Base-by-base conservation (phyloP, 2,888 invertebrate species). In the Ornithoptera priamus region DNA sequence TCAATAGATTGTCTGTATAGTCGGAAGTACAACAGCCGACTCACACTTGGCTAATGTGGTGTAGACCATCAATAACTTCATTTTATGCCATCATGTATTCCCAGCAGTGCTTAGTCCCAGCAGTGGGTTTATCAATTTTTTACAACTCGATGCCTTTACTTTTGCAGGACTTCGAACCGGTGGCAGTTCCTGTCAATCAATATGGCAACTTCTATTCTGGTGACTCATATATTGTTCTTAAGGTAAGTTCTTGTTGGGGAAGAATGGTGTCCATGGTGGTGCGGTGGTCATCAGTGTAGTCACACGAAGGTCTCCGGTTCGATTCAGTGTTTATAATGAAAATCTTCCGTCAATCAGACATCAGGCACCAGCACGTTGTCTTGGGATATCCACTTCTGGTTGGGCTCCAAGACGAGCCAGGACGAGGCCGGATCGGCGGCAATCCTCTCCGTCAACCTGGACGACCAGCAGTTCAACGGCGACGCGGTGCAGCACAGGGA, bases 331-430 rank as follows among this genome's bases (percentile, higher is more conserved):
- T 30, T 30, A 30, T 10, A 50, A 15, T 50, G 1, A 17, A 50
- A 17, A 5, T 2, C 50, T 4, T 46, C 46, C 46, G 2, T 15
- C 18, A 15, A 22, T 39, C 77, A 90, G 90, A 89, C 90, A 0
- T 78, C 80, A 1, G 90, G 90, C 0, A 75, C 76, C 0, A 75
- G 79, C 5, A 80, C 77, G 4, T 86, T 94, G 1, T 86, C 93
- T 18, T 97, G 97, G 96, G 96, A 97, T 85, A 94, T 97, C 72
- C 97, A 97, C 88, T 98, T 97, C 90, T 98, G 98, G 98, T 89
- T 98, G 42, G 98, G 98, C 7, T 93, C 94, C 39, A 93, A 95
- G 77, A 96, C 97, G 0, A 94, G 95, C 17, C 95, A 95, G 83
- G 96, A 96, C 83, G 96, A 96, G 84, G 93, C 95, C 0, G 96